phyloP scores from a whole-genome alignment of 1,140 invertebrate species.

The Pantala flavescens region DNA sequence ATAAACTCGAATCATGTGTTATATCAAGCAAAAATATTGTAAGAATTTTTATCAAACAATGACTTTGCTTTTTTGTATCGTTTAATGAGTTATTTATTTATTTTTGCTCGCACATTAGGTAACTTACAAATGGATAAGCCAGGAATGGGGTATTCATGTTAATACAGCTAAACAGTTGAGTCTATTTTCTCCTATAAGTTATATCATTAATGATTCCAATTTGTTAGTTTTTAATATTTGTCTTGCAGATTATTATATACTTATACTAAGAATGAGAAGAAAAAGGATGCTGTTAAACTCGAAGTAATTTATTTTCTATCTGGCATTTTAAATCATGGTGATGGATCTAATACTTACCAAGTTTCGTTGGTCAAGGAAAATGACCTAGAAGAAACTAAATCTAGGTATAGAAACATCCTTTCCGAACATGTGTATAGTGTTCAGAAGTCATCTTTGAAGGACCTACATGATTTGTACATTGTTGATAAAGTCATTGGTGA shows the following conservation, averaged over 20 bases:
- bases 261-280: background rate
- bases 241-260: background rate
- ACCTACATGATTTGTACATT: conserved; percentile 14
- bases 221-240: background rate
- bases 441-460: conserved; percentile 13
- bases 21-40: background rate
- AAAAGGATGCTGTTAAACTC: background rate
- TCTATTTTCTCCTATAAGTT: background rate
- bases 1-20: background rate
- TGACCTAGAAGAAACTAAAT: background rate
- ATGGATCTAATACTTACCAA: background rate
- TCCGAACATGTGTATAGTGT: conserved; percentile 17
- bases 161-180: conserved; percentile 26
- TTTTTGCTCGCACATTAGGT: conserved; percentile 21
- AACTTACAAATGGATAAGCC: conserved; percentile 25
- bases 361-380: background rate
- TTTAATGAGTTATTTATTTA: background rate
- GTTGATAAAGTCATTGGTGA: conserved; percentile 7
- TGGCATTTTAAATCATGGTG: background rate
- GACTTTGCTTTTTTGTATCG: background rate
- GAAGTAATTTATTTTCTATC: background rate
- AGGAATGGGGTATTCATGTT: conserved; percentile 24
- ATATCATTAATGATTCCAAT: background rate
- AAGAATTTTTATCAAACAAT: background rate
- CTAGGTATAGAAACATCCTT: background rate